Evolutionary conservation across 2,113 vertebrate genomes (phyloP), one percentile per base, ranked within the genome.

Genomic region (Lagopus leucura): DNA sequence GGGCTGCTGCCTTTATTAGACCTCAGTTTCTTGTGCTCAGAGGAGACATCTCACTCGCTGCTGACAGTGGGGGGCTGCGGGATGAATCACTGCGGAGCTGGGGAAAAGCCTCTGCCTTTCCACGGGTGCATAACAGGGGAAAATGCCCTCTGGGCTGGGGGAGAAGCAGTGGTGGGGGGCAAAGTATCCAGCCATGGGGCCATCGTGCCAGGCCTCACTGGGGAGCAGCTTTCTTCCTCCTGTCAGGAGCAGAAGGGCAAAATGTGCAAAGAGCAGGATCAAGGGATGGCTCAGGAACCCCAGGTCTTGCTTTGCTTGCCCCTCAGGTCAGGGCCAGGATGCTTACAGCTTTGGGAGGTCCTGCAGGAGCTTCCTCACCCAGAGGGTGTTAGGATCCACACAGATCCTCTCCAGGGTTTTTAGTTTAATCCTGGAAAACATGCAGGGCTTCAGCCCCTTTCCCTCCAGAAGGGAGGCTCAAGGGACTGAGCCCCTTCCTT

Each of bases 381-480:
- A 92, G 1, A 2, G 34, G 2, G 15, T 1, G 5, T 28, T 1
- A 24, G 97, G 95, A 45, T 96, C 87, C 85, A 97, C 9, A 0
- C 98, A 98, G 28, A 97, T 1, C 36, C 1, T 6, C 24, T 22
- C 12, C 5, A 20, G 80, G 40, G 3, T 76, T 85, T 93, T 97
- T 3, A 90, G 19, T 60, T 32, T 81, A 67, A 96, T 24, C 91
- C 98, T 98, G 60, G 9, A 60, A 84, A 34, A 91, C 58, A 87
- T 1, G 0, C 0, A 0, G n/a, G 24, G 13, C 4, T 52, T 80
- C 55, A 27, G 50, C 60, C 24, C 4, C 0, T 14, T 10, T 57
- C 14, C 43, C 27, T 15, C 43, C 57, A 11, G 11, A 1, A 25
- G 2, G 2, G 47, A 22, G n/a, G 34, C n/a, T 65, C 4, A 1